Conservation (phyloP, 2,888 invertebrate species). For the Baccha elongata region DNA sequence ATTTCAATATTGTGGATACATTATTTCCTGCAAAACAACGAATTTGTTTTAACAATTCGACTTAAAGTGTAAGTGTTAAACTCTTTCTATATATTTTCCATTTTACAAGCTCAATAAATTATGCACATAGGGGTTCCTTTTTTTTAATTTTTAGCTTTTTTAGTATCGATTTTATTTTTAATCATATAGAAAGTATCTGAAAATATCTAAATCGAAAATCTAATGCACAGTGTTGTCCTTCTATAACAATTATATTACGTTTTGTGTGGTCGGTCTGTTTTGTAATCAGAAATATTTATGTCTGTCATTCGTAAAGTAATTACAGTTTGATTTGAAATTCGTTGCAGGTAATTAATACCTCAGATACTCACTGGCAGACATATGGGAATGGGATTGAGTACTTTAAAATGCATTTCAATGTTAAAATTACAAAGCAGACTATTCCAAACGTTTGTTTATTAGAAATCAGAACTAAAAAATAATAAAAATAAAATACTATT, state of each 20-base stretch:
- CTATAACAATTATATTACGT: conserved; percentile 5
- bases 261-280: neutral
- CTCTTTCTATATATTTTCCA: neutral
- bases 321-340: conserved; percentile 14
- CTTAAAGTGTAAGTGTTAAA: conserved; percentile 55
- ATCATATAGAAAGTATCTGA: no score
- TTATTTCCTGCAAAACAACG: conserved; percentile 33
- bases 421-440: no score
- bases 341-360: conserved; percentile 19
- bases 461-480: no score
- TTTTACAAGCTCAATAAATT: conserved; percentile 22
- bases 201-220: conserved; percentile 10
- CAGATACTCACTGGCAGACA: no score
- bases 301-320: conserved; percentile 18
- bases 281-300: neutral
- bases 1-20: conserved; percentile 57
- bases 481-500: no score
- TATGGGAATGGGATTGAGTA: no score
- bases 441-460: no score
- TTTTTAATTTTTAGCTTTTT: neutral
- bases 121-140: conserved; percentile 37
- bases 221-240: conserved; percentile 8
- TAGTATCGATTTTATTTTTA: no score
- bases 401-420: no score
- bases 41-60: conserved; percentile 24